phyloP scores from a whole-genome alignment of 2,113 vertebrate genomes.

The Tretioscincus oriximinensis region DNA sequence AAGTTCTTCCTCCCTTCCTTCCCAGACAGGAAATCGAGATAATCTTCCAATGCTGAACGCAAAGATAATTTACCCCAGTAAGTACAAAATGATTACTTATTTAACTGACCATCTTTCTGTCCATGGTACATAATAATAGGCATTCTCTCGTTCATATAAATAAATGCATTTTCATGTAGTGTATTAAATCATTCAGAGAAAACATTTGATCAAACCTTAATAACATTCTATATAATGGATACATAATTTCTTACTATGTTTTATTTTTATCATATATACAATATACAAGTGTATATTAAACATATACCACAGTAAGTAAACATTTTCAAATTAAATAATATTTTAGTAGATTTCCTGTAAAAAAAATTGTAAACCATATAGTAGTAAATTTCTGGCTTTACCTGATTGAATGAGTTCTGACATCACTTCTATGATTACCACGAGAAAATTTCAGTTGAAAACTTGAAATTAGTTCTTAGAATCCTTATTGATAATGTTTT shows the following conservation, averaged over 20 bases:
- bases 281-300: background rate
- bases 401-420: no score
- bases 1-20: conserved; percentile 87
- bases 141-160: background rate
- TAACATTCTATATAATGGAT: background rate
- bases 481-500: conserved; percentile 1
- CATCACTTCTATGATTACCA: no score
- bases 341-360: no score
- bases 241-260: background rate
- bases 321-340: no score
- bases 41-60: conserved; percentile 86
- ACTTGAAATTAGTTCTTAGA: background rate
- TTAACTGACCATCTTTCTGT: background rate
- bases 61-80: conserved; percentile 90
- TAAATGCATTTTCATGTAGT: accelerated
- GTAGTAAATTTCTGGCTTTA: no score
- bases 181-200: background rate
- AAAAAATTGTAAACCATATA: no score
- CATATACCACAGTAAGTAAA: background rate
- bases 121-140: background rate
- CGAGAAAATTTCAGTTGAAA: background rate
- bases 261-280: background rate
- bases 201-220: background rate
- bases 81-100: conserved; percentile 44
- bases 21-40: conserved; percentile 84